Base-by-base conservation (phyloP, 2,888 invertebrate genomes). In the Tribolium freemani region DNA sequence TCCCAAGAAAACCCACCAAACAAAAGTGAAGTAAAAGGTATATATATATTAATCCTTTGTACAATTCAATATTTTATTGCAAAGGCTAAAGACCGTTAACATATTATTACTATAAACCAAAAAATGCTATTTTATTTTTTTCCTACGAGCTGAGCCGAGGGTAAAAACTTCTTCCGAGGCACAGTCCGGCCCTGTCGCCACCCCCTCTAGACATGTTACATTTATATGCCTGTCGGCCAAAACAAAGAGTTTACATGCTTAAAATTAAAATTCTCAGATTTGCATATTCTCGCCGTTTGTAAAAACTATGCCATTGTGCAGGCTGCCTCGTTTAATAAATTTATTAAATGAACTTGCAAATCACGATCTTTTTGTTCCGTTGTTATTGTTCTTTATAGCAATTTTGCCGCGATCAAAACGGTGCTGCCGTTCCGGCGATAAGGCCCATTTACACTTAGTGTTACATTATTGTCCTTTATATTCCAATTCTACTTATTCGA, bases 221-320 rank as follows among this genome's bases (percentile, higher is more conserved):
- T 76, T 61, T 77, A 73, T 73, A 66, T 61, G 75, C 64, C 64
- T 56, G 66, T 70, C 56, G 69, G 57, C 63, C 64, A 67, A 74
- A 78, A 79, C 77, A 77, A 78, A 77, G 79, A 77, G 71, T 75
- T 58, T 74, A 74, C 74, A 71, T 73, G 75, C 75, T 72, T 60
- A 74, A 77, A 80, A 80, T 78, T 80, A 78, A 78, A 79, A 78
- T 78, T 79, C 76, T 72, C 64, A 48, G 71, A 81, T 81, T 81
- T 80, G 79, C 81, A 81, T 81, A 80, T 79, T 79, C 77, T 73
- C 73, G 74, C 69, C 79, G 76, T 80, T 79, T 77, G 70, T 68
- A 73, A 72, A 72, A 77, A 75, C 74, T 72, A 71, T 61, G 53
- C 21, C 60, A 58, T 64, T 61, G 70, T 71, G 51, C 31, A 53